Evolutionary conservation across 2,888 invertebrate species (phyloP).

Genomic region (Phyllotreta cruciferae): DNA sequence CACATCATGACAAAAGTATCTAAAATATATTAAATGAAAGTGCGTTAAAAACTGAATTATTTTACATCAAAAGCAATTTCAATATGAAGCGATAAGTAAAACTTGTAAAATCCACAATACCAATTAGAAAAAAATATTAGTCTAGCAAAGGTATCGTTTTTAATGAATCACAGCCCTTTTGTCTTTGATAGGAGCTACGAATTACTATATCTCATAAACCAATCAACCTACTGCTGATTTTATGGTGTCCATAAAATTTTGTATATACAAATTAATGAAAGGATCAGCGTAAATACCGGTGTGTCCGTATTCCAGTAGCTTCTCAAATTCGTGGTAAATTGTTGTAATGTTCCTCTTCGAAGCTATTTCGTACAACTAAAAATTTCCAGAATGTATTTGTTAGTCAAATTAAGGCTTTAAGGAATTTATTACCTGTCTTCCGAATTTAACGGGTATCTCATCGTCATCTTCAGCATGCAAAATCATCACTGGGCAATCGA

Average conservation of each 20-base stretch:
- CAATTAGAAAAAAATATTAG: neutral
- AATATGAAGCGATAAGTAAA: neutral
- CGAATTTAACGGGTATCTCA: slow-evolving; percentile 83
- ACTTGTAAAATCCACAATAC: neutral
- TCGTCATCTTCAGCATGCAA: slow-evolving; percentile 91
- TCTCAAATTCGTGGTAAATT: slow-evolving; percentile 44
- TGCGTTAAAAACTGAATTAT: no score
- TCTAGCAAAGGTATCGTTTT: slow-evolving; percentile 17
- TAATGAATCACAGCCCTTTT: slow-evolving; percentile 39
- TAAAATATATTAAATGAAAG: no score
- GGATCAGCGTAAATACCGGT: slow-evolving; percentile 50
- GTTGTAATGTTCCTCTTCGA: slow-evolving; percentile 34
- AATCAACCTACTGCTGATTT: neutral
- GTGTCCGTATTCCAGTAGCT: slow-evolving; percentile 41
- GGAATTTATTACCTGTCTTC: slow-evolving; percentile 69
- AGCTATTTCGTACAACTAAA: slow-evolving; percentile 46
- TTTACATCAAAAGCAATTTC: no score
- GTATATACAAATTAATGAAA: slow-evolving; percentile 49
- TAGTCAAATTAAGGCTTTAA: neutral
- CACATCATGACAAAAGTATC: no score
- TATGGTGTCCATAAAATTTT: slow-evolving; percentile 46
- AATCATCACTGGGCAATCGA: slow-evolving; percentile 80
- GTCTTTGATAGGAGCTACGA: slow-evolving; percentile 39
- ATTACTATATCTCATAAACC: slow-evolving; percentile 10
- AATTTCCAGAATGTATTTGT: slow-evolving; percentile 17